phyloP scores from a whole-genome alignment of 2,888 invertebrate species.

The Hololepta plana region DNA sequence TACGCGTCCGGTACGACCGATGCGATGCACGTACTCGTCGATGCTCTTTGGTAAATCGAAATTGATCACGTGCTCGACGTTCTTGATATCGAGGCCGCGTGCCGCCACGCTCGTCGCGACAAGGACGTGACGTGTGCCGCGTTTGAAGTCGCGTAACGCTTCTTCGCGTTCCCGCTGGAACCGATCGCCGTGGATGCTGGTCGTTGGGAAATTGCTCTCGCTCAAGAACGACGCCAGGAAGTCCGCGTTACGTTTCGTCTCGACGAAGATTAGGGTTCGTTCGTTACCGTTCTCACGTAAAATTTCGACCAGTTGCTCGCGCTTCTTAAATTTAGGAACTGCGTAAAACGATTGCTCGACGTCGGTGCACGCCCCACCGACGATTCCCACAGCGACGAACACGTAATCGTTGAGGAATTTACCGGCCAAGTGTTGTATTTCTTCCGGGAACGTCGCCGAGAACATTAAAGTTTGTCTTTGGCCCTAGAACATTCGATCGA shows the following conservation, averaged over 20 bases:
- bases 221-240: conserved; percentile 71
- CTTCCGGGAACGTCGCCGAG: conserved; percentile 56
- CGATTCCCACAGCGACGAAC: conserved; percentile 79
- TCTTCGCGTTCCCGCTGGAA: conserved; percentile 54
- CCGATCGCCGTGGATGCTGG: conserved; percentile 59
- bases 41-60: conserved; percentile 78
- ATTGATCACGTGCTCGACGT: conserved; percentile 78
- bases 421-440: conserved; percentile 59
- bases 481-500: conserved; percentile 25
- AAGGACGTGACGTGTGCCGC: conserved; percentile 55
- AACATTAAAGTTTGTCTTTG: conserved; percentile 54
- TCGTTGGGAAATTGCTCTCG: conserved; percentile 51
- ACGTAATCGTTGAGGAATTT: conserved; percentile 64
- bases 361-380: conserved; percentile 85
- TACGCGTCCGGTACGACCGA: conserved; percentile 88
- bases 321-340: conserved; percentile 54
- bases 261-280: conserved; percentile 73
- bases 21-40: conserved; percentile 89
- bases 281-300: conserved; percentile 32
- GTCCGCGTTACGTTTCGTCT: conserved; percentile 78
- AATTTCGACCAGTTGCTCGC: conserved; percentile 46
- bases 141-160: conserved; percentile 63
- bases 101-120: conserved; percentile 94
- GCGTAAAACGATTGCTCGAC: conserved; percentile 65
- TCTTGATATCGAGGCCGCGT: conserved; percentile 77